Base-by-base conservation (phyloP, 2,888 invertebrate species). In the Drosophila imparisetae region DNA sequence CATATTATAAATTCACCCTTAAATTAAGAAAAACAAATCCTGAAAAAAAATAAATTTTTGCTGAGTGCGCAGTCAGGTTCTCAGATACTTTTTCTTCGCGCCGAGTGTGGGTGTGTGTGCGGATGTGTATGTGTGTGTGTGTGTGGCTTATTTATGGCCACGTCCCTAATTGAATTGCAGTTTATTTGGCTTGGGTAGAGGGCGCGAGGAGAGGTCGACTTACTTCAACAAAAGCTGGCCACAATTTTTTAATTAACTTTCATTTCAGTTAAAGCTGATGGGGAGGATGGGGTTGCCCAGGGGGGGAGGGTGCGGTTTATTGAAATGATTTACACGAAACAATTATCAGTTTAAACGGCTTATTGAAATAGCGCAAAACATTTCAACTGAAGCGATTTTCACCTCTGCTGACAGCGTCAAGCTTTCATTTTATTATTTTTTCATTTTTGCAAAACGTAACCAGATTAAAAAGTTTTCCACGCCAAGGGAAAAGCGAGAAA, bases 171-270 rank as follows among this genome's bases (percentile, higher is more conserved):
- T 86, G 86, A 86, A 86, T 86, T 84, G 90, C 86, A 86, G 87
- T 86, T 86, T 89, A 90, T 90, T 86, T 89, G 88, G 66, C 59
- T 42, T 54, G 55, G 32, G n/a, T 2, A n/a, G 7, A 4, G 2
- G 36, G n/a, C 6, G 15, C 11, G 18, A 8, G 15, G 15, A 18
- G 11, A 24, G 10, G 11, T 8, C n/a, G 36, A 38, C 54, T 71
- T 67, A 76, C 78, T 78, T 78, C 83, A 62, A 87, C 75, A 88
- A 86, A 90, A 76, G 80, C 62, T 59, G 76, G 71, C 89, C 90
- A 90, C 90, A 90, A 81, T 89, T 86, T 86, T 90, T 90, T 86
- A 86, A 86, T 86, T 86, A 86, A 86, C 86, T 86, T 90, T 90
- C 67, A 24, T 45, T 45, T 45, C 15, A 45, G 64, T 50, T 62